Evolutionary conservation across 2,797 vertebrate genomes (phyloP).

Genomic region (Chiroxiphia lanceolata): DNA sequence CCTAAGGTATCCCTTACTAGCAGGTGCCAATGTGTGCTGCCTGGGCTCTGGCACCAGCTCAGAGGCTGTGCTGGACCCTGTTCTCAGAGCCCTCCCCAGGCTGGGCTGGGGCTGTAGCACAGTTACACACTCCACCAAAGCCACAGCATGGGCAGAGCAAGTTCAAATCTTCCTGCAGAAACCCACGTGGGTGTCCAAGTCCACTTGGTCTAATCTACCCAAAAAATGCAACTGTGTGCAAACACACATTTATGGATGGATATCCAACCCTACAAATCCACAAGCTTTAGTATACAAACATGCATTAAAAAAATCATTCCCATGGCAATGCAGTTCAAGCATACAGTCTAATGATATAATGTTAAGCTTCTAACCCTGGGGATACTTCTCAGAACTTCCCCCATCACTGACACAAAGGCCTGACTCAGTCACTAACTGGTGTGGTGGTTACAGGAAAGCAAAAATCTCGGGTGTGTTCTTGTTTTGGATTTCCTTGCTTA

Average conservation of each 20-base stretch:
- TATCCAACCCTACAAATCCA: background rate
- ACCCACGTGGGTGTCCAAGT: background rate
- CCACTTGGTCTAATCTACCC: background rate
- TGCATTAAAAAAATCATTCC: background rate
- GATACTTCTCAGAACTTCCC: background rate
- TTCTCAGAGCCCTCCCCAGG: background rate
- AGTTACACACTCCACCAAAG: too few species aligned
- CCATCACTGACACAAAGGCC: background rate
- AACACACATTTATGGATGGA: background rate
- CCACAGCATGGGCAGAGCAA: background rate
- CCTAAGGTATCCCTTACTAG: background rate
- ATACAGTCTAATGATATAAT: fast-evolving
- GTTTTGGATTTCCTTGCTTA: background rate
- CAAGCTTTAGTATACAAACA: background rate
- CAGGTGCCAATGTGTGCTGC: background rate
- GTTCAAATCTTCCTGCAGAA: background rate
- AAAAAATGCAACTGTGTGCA: background rate
- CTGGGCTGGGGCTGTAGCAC: background rate
- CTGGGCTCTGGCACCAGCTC: background rate
- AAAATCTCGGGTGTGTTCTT: background rate
- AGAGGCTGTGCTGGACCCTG: background rate
- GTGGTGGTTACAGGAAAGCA: background rate
- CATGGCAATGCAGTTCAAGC: background rate
- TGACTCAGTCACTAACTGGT: background rate
- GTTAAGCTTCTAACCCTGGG: background rate